Base-by-base conservation (phyloP, 1,140 invertebrate genomes). In the Drosophila littoralis region DNA sequence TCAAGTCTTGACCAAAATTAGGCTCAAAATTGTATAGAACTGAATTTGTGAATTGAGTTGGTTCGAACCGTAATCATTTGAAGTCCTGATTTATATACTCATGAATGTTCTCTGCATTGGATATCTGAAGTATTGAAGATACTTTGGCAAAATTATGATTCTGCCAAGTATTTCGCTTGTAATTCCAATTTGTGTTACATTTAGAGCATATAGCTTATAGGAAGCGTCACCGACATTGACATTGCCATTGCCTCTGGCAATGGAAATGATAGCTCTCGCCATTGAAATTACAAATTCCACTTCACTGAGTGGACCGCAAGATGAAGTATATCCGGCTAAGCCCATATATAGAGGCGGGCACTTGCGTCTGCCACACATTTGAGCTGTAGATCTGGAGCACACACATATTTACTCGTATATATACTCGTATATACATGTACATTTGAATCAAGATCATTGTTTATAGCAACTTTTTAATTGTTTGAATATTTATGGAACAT, bases 321-420 rank as follows among this genome's bases (percentile, higher is more conserved):
- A 88, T 89, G 84, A 89, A 88, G 80, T 75, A 74, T 84, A 88
- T 88, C 84, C 84, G 84, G 84, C 84, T 89, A 50, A 43, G 45
- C 52, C 68, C 63, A 22, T 22, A 22, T 5, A 70, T 22, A 58
- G 17, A 59, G 55, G 57, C 61, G 71, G 40, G 59, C 57, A 22
- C 22, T 22, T 22, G 22, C 22, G 28, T 42, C 40, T 60, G 46
- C 13, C 10, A 46, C 50, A 63, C 48, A 68, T 15, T 51, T 55
- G 17, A 57, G 57, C 54, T 69, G 38, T 67, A 64, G 50, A 71
- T 64, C 43, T 48, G 40, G 36, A 40, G 48, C 42, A 46, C n/a
- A 28, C 46, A 51, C 33, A 15, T 48, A 35, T 36, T n/a, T 61
- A 38, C n/a, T 5, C 13, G 15, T 13, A 36, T 17, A 36, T 17